A percentile compares a stretch with the other conserved stretches of the same genome.
Conservation (phyloP, 2,888 invertebrate genomes). For the Scaptomyza tumidula region DNA sequence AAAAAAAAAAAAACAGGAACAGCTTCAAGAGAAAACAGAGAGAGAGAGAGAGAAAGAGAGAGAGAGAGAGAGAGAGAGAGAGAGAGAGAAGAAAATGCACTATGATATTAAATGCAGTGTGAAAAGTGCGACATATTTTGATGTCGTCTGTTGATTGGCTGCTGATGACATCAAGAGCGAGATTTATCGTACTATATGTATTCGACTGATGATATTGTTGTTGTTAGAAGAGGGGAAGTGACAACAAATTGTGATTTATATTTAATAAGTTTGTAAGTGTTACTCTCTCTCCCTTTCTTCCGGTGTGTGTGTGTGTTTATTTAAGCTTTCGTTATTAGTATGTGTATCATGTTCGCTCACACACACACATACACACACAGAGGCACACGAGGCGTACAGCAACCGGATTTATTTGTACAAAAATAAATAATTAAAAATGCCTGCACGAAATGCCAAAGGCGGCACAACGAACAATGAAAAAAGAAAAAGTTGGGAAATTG, state of each 20-base stretch:
- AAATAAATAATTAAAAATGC: constrained; percentile 64
- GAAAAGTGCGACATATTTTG: constrained; percentile 15
- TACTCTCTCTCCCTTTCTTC: not conserved
- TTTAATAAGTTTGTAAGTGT: constrained; percentile 55
- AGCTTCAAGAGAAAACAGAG: not conserved
- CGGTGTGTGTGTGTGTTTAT: constrained; percentile 23
- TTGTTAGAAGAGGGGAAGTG: constrained; percentile 4
- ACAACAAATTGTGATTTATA: constrained; percentile 54
- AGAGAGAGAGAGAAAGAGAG: not conserved
- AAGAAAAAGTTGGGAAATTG: constrained; percentile 38
- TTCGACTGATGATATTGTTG: constrained; percentile 14
- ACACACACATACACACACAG: constrained; percentile 12
- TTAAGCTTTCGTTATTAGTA: constrained; percentile 39
- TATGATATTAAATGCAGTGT: constrained; percentile 19
- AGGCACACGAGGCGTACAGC: not conserved
- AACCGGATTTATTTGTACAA: constrained; percentile 50
- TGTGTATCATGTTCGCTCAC: constrained; percentile 31
- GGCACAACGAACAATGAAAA: not conserved
- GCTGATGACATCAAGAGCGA: constrained; percentile 32
- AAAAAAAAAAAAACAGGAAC: not conserved
- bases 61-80: not conserved
- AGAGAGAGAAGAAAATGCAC: constrained; percentile 10
- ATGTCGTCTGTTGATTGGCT: constrained; percentile 47
- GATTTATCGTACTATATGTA: constrained; percentile 9
- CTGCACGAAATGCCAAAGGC: constrained; percentile 54